Conservation (phyloP, 2,113 vertebrate genomes). For the Ictalurus furcatus region DNA sequence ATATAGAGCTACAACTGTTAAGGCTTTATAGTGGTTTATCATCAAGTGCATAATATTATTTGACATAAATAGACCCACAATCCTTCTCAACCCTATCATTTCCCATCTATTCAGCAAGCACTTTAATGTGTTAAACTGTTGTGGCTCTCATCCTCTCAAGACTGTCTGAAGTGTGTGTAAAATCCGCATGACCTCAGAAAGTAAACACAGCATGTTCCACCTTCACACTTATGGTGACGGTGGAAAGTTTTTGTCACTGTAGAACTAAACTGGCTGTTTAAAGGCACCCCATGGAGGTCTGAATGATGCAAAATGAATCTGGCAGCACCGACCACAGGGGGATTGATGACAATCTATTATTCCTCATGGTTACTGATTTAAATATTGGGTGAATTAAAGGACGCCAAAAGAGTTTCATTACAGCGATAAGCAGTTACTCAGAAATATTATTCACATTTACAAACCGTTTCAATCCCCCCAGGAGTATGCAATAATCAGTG, state of each 20-base stretch:
- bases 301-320: conserved; percentile 21
- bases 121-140: neutral
- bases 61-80: neutral
- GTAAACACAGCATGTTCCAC: conserved; percentile 10
- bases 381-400: conserved; percentile 28
- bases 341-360: conserved; percentile 27
- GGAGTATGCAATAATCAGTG: neutral
- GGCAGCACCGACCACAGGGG: conserved; percentile 24
- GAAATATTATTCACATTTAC: neutral
- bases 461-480: neutral
- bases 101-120: neutral
- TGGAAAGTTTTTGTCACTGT: conserved; percentile 25
- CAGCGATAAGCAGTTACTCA: conserved; percentile 16
- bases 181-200: conserved; percentile 10
- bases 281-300: neutral
- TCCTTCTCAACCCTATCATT: neutral
- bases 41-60: neutral
- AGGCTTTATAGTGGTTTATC: neutral
- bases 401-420: conserved; percentile 39
- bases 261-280: conserved; percentile 20
- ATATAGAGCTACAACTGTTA: neutral
- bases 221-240: neutral
- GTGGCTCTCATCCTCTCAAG: neutral
- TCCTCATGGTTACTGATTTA: conserved; percentile 17
- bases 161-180: conserved; percentile 2